Percentiles rank a stretch among this genome's conserved stretches.
Evolutionary conservation across 2,797 vertebrate genomes (phyloP).

Genomic region (Phataginus tricuspis): DNA sequence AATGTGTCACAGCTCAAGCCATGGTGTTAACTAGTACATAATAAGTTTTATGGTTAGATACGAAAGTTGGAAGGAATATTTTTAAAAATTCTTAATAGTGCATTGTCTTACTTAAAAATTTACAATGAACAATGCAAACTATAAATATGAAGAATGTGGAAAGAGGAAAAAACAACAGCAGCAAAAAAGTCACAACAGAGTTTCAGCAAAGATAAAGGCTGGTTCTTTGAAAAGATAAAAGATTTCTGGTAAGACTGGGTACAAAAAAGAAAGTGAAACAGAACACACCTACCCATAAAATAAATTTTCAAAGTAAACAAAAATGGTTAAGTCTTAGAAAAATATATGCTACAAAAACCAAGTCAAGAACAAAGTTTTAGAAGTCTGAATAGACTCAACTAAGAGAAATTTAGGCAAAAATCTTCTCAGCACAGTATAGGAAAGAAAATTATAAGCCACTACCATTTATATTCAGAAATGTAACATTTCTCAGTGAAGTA

Average conservation of each 20-base stretch:
- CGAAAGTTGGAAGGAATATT: not conserved
- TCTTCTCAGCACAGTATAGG: not conserved
- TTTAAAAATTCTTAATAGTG: not conserved
- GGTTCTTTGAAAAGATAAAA: not conserved
- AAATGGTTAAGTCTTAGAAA: not conserved
- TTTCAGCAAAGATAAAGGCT: not conserved
- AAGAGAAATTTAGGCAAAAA: constrained; percentile 3
- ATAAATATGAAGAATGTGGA: not conserved
- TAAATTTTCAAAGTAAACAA: not conserved
- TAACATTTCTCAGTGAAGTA: constrained; percentile 12
- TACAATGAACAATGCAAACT: not conserved
- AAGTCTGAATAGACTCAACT: not conserved
- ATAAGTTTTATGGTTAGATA: not conserved
- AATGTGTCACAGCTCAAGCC: not conserved
- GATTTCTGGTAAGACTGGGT: not conserved
- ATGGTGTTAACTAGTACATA: not conserved
- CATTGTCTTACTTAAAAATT: not conserved
- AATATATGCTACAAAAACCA: not conserved
- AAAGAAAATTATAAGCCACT: not conserved
- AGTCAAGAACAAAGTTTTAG: not conserved
- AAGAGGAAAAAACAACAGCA: not conserved
- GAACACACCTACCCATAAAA: not conserved
- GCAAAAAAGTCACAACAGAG: not conserved
- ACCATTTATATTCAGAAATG: not conserved
- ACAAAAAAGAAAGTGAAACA: not conserved